A percentile compares a stretch with the other conserved stretches of the same genome.
phyloP scores from a whole-genome alignment of 2,888 invertebrate genomes.

The Ichneumoninae sp. region DNA sequence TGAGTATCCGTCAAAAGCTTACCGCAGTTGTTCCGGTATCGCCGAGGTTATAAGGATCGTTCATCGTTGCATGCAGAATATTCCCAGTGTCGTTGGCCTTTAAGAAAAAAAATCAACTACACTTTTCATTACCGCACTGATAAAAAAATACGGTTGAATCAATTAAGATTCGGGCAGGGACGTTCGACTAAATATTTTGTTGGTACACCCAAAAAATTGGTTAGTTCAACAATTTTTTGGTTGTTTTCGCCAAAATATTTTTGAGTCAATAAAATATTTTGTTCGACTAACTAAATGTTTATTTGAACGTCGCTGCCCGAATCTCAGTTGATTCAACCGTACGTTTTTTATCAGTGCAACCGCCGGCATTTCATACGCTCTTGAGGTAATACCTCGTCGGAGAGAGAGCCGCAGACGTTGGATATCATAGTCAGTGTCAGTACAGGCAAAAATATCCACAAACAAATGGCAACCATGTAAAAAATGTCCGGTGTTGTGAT shows the following conservation, averaged over 20 bases:
- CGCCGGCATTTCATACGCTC: background rate
- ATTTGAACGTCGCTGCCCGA: too few species aligned
- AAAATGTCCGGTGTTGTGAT: background rate
- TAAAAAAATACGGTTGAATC: too few species aligned
- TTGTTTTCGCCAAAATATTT: too few species aligned
- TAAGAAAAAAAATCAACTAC: background rate
- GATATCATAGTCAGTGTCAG: constrained; percentile 13
- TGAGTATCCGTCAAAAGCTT: background rate
- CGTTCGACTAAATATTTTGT: too few species aligned
- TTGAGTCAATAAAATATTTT: too few species aligned
- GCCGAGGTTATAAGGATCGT: background rate
- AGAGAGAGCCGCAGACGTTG: constrained; percentile 31
- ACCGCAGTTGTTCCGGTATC: background rate
- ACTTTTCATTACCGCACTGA: too few species aligned
- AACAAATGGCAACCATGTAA: background rate
- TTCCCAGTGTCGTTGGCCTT: constrained; percentile 41
- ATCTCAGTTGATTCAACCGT: too few species aligned
- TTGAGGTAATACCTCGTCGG: constrained; percentile 27
- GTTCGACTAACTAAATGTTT: too few species aligned
- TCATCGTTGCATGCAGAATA: constrained; percentile 32
- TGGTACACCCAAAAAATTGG: too few species aligned
- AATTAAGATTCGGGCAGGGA: too few species aligned
- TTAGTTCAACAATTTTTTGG: too few species aligned
- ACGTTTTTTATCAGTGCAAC: background rate
- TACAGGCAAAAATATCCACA: background rate